A percentile compares a stretch with the other conserved stretches of the same genome.
These are phyloP conservation scores for Pipistrellus pipistrellus DNA, from an alignment of 2,797 vertebrate genomes.

Conservation along the genomic window DNA sequence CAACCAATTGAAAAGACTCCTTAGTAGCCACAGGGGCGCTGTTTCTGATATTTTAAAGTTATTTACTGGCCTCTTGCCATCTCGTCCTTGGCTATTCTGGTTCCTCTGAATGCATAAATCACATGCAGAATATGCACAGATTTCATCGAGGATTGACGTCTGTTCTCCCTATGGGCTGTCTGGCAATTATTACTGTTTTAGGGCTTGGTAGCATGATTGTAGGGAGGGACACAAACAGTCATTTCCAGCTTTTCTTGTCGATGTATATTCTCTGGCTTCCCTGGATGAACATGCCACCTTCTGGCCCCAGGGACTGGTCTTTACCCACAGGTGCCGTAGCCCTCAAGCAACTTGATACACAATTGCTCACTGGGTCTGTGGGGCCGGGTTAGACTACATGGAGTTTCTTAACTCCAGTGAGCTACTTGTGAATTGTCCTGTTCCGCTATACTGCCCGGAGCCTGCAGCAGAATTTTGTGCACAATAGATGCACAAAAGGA, in stretches of 20 bases:
- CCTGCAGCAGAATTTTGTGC: neutral
- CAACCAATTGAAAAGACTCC: neutral
- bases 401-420: neutral
- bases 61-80: neutral
- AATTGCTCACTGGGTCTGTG: neutral
- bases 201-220: neutral
- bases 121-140: neutral
- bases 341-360: neutral
- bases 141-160: neutral
- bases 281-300: neutral
- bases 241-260: neutral
- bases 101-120: neutral
- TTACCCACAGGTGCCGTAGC: neutral
- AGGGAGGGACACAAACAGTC: neutral
- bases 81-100: neutral
- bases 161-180: neutral
- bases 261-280: neutral
- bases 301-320: neutral
- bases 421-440: neutral
- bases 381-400: neutral
- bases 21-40: neutral
- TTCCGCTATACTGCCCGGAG: accelerated
- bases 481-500: neutral
- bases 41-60: neutral
- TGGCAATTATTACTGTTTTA: neutral